A percentile compares a stretch with the other conserved stretches of the same genome.
These are phyloP conservation scores for Sebastiscus tertius DNA, from an alignment of 2,797 vertebrate genomes.

Conservation along the genomic window DNA sequence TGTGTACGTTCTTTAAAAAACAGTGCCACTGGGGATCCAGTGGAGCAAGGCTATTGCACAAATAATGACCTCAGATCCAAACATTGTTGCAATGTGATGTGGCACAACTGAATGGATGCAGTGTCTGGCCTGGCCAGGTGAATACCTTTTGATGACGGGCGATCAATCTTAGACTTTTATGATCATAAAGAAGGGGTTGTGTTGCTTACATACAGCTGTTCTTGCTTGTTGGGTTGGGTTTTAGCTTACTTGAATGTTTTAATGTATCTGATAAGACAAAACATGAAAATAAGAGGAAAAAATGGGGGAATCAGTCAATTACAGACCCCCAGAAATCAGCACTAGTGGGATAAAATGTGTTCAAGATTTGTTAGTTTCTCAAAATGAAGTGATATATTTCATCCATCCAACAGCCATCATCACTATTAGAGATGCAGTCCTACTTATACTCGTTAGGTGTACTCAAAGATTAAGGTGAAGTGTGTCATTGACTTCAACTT, in stretches of 20 bases:
- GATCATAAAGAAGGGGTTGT: not conserved
- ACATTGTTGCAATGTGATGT: not conserved
- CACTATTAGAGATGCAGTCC: not conserved
- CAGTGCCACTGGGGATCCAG: conserved; percentile 22
- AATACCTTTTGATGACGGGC: not conserved
- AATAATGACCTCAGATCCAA: conserved; percentile 39
- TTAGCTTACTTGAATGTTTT: not conserved
- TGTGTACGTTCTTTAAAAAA: conserved; percentile 40
- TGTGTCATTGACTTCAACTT: not conserved
- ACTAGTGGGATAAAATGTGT: not conserved
- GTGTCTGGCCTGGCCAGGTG: conserved; percentile 6
- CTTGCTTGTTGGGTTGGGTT: not conserved
- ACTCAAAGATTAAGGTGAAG: not conserved
- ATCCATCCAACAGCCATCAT: not conserved
- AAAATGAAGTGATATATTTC: not conserved
- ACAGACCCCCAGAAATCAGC: not conserved
- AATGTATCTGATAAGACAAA: not conserved
- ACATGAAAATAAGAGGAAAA: not conserved
- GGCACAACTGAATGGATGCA: not conserved
- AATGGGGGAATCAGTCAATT: not conserved
- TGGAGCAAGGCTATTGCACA: conserved; percentile 14
- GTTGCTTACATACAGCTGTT: not conserved
- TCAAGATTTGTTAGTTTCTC: not conserved
- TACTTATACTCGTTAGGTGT: not conserved
- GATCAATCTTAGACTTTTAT: conserved; percentile 1